Conservation (phyloP, 2,113 vertebrate genomes). For the Pelusios castaneus region DNA sequence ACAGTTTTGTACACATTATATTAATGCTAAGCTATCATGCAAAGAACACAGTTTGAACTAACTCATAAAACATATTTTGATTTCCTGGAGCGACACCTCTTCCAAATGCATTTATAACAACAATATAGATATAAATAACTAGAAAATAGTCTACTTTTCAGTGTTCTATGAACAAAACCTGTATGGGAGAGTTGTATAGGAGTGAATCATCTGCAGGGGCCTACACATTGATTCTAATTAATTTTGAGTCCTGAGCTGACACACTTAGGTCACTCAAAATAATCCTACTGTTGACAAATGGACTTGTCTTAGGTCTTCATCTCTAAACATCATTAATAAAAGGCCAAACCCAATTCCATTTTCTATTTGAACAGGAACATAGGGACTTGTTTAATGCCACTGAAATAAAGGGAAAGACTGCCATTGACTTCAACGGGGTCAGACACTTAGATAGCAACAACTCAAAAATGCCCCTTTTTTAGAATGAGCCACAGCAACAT, state of each 20-base stretch:
- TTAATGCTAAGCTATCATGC: not conserved
- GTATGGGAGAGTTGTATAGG: not conserved
- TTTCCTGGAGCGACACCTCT: not conserved
- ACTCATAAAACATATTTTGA: not conserved
- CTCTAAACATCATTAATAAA: not conserved
- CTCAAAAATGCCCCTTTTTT: not conserved
- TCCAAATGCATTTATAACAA: not conserved
- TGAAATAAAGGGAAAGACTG: not conserved
- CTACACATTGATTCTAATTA: not conserved
- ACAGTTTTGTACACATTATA: accelerated
- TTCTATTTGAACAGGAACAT: not conserved
- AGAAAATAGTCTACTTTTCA: accelerated
- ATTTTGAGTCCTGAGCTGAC: not conserved
- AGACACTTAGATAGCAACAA: not conserved
- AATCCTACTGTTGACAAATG: not conserved
- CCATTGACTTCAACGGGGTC: not conserved
- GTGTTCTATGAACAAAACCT: not conserved
- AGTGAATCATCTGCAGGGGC: not conserved
- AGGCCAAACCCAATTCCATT: not conserved
- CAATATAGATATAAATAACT: not conserved
- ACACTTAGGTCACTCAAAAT: not conserved
- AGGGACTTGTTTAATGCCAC: not conserved
- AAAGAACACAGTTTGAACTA: not conserved
- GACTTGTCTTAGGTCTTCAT: not conserved
- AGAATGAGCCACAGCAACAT: not conserved